phyloP scores from a whole-genome alignment of 1,140 invertebrate genomes.

The Lasioglossum albipes region DNA sequence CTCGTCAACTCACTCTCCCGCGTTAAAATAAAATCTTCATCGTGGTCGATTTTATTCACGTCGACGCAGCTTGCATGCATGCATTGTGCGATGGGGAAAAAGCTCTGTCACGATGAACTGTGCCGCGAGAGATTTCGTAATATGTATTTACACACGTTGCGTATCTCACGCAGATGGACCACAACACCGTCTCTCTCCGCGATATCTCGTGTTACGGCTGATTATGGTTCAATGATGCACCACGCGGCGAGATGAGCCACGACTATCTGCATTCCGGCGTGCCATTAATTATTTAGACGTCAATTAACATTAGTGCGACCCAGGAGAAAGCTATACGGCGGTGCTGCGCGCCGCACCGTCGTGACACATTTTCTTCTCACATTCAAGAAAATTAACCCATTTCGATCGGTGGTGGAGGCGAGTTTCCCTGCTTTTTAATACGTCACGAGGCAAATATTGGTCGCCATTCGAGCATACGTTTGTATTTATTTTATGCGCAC shows the following conservation, averaged over 20 bases:
- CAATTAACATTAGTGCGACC: constrained; percentile 15
- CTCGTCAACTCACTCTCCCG: not conserved
- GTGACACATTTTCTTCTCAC: not conserved
- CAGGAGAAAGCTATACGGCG: not conserved
- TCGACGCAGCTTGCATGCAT: not conserved
- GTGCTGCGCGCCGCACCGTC: not conserved
- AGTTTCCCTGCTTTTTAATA: not conserved
- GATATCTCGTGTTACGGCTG: not conserved
- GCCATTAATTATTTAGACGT: constrained; percentile 29
- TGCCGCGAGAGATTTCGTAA: not conserved
- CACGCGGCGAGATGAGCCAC: not conserved
- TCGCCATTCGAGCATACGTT: not conserved
- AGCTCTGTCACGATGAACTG: too few relatives aligned
- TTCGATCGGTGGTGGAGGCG: not conserved
- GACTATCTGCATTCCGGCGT: not conserved
- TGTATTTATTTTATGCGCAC: not conserved
- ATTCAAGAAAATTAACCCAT: constrained; percentile 36
- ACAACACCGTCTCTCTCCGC: too few relatives aligned
- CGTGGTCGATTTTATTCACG: not conserved
- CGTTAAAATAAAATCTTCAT: not conserved
- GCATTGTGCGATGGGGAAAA: too few relatives aligned
- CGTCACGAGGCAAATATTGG: not conserved
- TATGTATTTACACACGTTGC: not conserved
- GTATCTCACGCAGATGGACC: not conserved
- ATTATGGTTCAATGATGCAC: constrained; percentile 25